phyloP scores from a whole-genome alignment of 2,797 vertebrate genomes.

The Lerista edwardsae region DNA sequence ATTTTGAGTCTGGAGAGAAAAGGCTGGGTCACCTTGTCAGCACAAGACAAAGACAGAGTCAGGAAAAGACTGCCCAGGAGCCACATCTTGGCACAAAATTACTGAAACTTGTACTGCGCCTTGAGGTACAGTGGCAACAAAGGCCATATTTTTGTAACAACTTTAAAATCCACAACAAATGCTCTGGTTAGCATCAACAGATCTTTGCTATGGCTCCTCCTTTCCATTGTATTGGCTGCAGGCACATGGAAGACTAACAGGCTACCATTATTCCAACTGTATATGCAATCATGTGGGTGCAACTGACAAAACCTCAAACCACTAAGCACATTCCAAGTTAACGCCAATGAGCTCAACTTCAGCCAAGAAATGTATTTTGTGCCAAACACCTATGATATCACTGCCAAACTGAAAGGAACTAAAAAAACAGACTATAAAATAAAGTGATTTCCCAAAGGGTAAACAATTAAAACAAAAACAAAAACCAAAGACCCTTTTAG shows the following conservation, averaged over 20 bases:
- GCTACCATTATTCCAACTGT: not conserved
- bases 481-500: not conserved
- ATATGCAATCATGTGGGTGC: no score
- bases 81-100: not conserved
- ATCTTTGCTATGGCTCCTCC: not conserved
- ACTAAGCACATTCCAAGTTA: not conserved
- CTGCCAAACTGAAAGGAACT: not conserved
- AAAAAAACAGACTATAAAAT: no score
- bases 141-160: not conserved
- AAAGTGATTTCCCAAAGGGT: not conserved
- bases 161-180: not conserved
- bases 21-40: not conserved
- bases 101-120: not conserved
- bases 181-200: not conserved
- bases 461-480: not conserved
- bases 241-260: not conserved
- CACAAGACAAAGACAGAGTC: conserved; percentile 3
- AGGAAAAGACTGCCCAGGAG: not conserved
- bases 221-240: not conserved
- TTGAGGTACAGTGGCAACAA: not conserved
- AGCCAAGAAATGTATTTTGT: not conserved
- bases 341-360: not conserved
- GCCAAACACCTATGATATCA: not conserved
- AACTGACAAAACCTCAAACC: not conserved
- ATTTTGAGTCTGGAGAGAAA: no score